These are phyloP conservation scores for Enteromius unitaeniatus DNA, from an alignment of 2,797 vertebrate genomes.

Conservation along the genomic window DNA sequence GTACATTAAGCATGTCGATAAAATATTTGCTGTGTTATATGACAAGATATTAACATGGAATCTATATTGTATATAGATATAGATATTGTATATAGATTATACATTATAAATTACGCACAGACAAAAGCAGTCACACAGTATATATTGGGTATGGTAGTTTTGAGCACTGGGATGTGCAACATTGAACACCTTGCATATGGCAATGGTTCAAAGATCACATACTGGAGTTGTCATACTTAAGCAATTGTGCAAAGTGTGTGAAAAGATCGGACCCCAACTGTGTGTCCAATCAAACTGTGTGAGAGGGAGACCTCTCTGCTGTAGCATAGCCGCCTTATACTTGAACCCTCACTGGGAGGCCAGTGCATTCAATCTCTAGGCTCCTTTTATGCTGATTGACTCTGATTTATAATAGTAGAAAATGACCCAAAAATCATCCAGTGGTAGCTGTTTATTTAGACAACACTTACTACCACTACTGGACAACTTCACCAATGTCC, in stretches of 20 bases:
- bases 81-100: not conserved
- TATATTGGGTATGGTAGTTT: not conserved
- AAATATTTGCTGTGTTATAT: not conserved
- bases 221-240: slow-evolving; percentile 1
- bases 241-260: slow-evolving; percentile 10
- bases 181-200: not conserved
- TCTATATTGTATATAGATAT: too few relatives aligned
- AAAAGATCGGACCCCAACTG: slow-evolving; percentile 21
- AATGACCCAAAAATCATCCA: not conserved
- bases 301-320: not conserved
- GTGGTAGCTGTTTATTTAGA: not conserved
- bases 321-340: slow-evolving; percentile 21
- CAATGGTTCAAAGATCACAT: not conserved
- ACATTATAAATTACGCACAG: not conserved
- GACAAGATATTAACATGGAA: not conserved
- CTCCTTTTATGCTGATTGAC: slow-evolving; percentile 17
- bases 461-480: not conserved
- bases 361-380: slow-evolving; percentile 11
- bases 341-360: slow-evolving; percentile 10
- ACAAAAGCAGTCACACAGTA: not conserved
- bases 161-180: not conserved
- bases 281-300: slow-evolving; percentile 26
- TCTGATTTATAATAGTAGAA: slow-evolving; percentile 5
- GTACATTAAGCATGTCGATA: not conserved
- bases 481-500: too few relatives aligned